A percentile compares a stretch with the other conserved stretches of the same genome.
These are phyloP conservation scores for Liasis olivaceus DNA, from an alignment of 2,797 vertebrate genomes.

Conservation along the genomic window DNA sequence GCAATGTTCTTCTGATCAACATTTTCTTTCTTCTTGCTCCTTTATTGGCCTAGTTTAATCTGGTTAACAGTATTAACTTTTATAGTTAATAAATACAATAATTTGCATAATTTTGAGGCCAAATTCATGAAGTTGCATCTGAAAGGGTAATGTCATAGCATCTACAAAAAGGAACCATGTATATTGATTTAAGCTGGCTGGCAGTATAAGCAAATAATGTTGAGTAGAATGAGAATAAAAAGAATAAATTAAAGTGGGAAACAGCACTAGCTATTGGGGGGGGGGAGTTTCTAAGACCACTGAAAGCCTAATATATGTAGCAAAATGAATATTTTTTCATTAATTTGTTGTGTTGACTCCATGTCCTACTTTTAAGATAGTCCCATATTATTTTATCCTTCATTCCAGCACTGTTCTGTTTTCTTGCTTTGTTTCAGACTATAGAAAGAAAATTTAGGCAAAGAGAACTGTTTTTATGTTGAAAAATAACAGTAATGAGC, in stretches of 20 bases:
- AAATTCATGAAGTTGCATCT: not conserved
- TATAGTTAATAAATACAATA: too few species aligned
- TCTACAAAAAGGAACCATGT: not conserved
- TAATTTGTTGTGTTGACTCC: not conserved
- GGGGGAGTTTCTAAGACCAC: not conserved
- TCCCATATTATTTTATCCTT: not conserved
- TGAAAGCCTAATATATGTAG: not conserved
- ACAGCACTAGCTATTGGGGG: not conserved
- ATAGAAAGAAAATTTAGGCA: not conserved
- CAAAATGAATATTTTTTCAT: not conserved
- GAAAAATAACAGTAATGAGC: not conserved
- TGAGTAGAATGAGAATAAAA: not conserved
- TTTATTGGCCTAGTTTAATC: not conserved
- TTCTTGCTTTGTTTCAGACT: not conserved
- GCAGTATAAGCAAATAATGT: not conserved
- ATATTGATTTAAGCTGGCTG: not conserved
- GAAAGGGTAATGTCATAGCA: not conserved
- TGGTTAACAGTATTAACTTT: not conserved
- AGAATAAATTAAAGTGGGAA: not conserved
- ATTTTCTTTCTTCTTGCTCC: not conserved
- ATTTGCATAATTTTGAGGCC: not conserved
- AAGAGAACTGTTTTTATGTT: not conserved
- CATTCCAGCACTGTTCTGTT: not conserved
- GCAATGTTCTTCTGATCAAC: not conserved
- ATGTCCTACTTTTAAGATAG: not conserved